Conservation (phyloP, 92 coral and sea anemone genomes). For the Paragorgia papillata region DNA sequence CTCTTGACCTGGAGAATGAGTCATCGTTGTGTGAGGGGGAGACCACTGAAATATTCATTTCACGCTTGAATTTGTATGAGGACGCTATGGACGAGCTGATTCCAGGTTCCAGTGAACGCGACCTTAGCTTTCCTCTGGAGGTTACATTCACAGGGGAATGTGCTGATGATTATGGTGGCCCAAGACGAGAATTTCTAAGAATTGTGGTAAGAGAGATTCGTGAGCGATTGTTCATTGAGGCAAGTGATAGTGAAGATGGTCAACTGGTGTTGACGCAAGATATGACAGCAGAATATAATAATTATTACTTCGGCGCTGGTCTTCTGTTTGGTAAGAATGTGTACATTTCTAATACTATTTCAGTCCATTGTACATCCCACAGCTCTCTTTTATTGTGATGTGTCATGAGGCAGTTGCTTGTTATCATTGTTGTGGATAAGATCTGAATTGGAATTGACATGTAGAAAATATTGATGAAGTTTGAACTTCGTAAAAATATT, state of each 20-base stretch:
- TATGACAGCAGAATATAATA: neutral
- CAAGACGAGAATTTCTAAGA: no score
- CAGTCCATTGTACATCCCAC: neutral
- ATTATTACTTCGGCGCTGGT: conserved; percentile 55
- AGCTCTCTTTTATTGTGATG: no score
- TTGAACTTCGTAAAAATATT: neutral
- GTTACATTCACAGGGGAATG: conserved; percentile 56
- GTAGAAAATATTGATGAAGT: neutral
- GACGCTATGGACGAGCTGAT: no score
- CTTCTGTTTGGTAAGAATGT: conserved; percentile 47
- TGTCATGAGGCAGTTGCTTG: no score
- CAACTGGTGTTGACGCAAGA: conserved; percentile 11
- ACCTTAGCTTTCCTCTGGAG: conserved; percentile 44
- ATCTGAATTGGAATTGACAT: neutral
- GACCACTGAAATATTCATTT: conserved; percentile 52
- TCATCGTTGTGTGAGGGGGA: conserved; percentile 21
- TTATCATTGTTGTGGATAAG: neutral
- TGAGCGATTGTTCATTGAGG: no score
- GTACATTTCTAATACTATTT: no score
- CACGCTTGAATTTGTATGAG: conserved; percentile 11
- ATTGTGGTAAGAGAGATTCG: conserved; percentile 27
- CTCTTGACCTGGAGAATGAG: conserved; percentile 43
- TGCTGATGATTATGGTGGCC: conserved; percentile 58
- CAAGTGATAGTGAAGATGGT: conserved; percentile 29
- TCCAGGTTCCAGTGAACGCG: no score